Percentiles rank a stretch among this genome's conserved stretches.
These are phyloP conservation scores for Prietella phreatophila DNA, from an alignment of 2,113 vertebrate genomes.

Conservation along the genomic window DNA sequence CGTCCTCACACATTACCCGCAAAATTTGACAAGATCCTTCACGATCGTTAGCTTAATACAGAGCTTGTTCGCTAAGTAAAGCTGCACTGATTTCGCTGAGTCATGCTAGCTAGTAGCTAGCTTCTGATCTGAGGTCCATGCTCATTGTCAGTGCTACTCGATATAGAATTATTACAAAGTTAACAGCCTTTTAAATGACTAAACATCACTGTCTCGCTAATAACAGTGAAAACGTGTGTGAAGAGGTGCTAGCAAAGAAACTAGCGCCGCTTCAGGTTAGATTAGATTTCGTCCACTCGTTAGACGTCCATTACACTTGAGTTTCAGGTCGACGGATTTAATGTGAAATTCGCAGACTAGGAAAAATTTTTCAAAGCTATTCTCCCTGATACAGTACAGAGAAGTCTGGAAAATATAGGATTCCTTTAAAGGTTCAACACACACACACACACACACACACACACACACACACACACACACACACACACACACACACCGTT, in stretches of 20 bases:
- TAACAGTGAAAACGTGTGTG: not conserved
- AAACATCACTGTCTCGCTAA: not conserved
- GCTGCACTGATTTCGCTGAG: not conserved
- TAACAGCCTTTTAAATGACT: not conserved
- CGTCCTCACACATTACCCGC: not conserved
- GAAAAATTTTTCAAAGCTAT: not conserved
- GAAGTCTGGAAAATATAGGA: not conserved
- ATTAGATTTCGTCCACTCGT: not conserved
- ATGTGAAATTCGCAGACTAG: not conserved
- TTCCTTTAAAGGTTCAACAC: not conserved
- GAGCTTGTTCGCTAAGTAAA: not conserved
- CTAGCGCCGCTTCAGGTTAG: not conserved
- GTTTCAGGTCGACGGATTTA: not conserved
- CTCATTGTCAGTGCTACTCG: not conserved
- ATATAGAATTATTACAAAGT: not conserved
- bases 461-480: too few species aligned
- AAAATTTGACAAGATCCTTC: not conserved
- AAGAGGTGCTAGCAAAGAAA: not conserved
- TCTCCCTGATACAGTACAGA: not conserved
- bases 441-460: not conserved
- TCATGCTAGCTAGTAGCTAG: not conserved
- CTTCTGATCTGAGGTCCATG: not conserved
- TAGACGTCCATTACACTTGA: not conserved
- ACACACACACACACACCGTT: not conserved
- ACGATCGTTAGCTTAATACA: not conserved